Base-by-base conservation (phyloP, 2,113 vertebrate species). In the Leptobrachium leishanense region DNA sequence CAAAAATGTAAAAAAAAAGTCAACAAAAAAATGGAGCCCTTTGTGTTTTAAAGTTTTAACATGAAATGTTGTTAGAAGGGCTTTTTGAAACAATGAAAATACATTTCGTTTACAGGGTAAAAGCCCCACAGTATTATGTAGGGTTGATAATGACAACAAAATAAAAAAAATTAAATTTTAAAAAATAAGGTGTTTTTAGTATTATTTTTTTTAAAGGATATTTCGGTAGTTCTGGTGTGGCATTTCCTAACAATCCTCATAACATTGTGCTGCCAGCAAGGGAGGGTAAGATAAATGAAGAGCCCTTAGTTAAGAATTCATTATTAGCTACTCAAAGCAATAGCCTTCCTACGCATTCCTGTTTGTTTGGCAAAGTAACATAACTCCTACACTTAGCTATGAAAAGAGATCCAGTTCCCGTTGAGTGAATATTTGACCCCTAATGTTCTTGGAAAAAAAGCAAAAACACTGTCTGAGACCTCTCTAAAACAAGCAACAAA, bases 281-380 rank as follows among this genome's bases (percentile, higher is more conserved):
- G 43, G 74, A 68, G 83, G 83, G 82, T 85, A 83, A 84, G 59
- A 80, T 46, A 63, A 84, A 84, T 72, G 72, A 84, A 80, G 82
- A 87, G 78, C 81, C 80, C 85, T 50, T 64, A 86, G 87, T 86
- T 89, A 85, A 86, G 87, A 88, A 85, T 87, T 83, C 74, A 63
- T 85, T 89, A 84, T 91, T 88, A 88, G 88, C 82, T 88, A 84
- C 85, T 87, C 86, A 83, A 80, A 83, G 86, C 83, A 82, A 85
- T 55, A 88, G 78, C 81, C 5, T 0, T 76, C 88, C 82, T 84
- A 88, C 9, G 41, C 12, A 82, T 85, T 82, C 86, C 88, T 91
- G 86, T 85, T 88, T 86, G 83, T 82, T 81, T 89, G 88, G 87
- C 88, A 89, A 89, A 88, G 42, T 89, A 84, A 84, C 83, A 76